Percentiles rank a stretch among this genome's conserved stretches.
These are phyloP conservation scores for Toxostoma redivivum DNA, from an alignment of 2,113 vertebrate species.

Conservation along the genomic window DNA sequence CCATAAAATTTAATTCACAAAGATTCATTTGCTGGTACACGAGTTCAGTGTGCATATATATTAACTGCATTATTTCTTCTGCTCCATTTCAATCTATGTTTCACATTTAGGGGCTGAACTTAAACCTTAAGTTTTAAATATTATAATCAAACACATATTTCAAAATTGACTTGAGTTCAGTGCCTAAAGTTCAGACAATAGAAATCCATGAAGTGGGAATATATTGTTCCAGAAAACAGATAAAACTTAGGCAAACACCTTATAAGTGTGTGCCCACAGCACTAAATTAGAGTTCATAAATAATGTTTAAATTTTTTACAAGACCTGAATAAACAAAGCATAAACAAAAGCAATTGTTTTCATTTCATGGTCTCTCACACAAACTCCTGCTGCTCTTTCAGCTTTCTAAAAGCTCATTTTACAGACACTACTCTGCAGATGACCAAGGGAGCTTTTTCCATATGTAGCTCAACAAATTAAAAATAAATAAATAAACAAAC, in stretches of 20 bases:
- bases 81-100: not conserved
- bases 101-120: not conserved
- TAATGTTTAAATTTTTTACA: not conserved
- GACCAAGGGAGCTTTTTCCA: not conserved
- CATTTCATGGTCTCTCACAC: not conserved
- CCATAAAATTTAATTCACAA: not conserved
- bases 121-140: not conserved
- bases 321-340: not conserved
- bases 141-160: not conserved
- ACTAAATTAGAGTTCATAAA: not conserved
- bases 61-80: not conserved
- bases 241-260: not conserved
- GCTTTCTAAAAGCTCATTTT: not conserved
- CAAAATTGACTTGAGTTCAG: not conserved
- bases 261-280: not conserved
- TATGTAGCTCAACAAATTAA: accelerated
- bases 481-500: not conserved
- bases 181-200: not conserved
- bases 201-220: not conserved
- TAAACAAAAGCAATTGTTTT: not conserved
- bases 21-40: not conserved
- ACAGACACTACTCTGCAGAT: not conserved
- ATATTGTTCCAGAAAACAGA: not conserved
- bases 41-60: not conserved
- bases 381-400: not conserved